These are phyloP conservation scores for Temnothorax nylanderi DNA, from an alignment of 1,140 invertebrate genomes.

Conservation along the genomic window DNA sequence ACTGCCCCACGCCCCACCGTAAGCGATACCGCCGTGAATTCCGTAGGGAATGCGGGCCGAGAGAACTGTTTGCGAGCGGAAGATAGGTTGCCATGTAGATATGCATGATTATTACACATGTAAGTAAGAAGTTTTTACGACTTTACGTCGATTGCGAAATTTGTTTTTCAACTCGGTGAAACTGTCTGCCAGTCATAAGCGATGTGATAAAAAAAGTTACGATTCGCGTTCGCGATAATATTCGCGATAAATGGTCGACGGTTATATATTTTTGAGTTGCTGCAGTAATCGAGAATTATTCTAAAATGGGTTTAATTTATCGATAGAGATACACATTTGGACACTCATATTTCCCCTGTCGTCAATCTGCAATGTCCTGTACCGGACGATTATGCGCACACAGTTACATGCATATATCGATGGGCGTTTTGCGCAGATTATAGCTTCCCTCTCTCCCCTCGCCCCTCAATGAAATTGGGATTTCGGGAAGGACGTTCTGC, in stretches of 20 bases:
- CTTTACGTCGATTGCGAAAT: neutral
- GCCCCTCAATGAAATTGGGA: constrained; percentile 15
- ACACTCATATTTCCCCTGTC: neutral
- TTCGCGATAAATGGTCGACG: neutral
- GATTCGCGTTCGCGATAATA: neutral
- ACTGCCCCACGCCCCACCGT: neutral
- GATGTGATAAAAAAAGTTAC: neutral
- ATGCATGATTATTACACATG: neutral
- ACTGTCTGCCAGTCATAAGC: neutral
- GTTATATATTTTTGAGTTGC: neutral
- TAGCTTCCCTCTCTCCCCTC: neutral
- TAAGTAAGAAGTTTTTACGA: neutral
- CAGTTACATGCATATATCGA: constrained; percentile 42
- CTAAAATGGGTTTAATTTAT: neutral
- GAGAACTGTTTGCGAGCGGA: neutral
- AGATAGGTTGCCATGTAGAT: neutral
- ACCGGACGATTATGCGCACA: constrained; percentile 23
- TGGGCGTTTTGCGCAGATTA: constrained; percentile 29
- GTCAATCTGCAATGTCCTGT: neutral
- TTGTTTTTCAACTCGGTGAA: neutral
- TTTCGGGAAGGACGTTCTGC: constrained; percentile 21
- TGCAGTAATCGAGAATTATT: neutral
- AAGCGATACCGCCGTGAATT: neutral
- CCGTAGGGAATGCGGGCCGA: neutral
- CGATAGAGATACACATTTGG: neutral